These are phyloP conservation scores for Artemia sinica DNA, from an alignment of 2,888 invertebrate genomes.

Conservation along the genomic window DNA sequence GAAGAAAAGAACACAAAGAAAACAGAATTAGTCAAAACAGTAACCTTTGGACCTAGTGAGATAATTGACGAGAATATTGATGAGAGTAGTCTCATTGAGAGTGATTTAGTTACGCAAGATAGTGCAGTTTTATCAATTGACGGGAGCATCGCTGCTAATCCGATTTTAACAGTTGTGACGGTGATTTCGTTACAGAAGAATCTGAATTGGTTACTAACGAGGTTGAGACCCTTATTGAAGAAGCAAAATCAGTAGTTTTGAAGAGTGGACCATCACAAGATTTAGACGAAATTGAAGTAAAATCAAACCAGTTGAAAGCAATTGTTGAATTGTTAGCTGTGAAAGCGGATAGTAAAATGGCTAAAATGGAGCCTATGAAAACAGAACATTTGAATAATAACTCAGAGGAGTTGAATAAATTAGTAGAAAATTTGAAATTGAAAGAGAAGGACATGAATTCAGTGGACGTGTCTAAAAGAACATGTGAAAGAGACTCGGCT, in stretches of 20 bases:
- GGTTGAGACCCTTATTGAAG: background rate
- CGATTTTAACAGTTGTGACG: too few relatives aligned
- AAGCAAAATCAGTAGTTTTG: background rate
- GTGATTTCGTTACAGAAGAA: background rate
- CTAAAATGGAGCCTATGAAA: background rate
- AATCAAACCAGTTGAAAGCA: background rate
- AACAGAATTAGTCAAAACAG: background rate
- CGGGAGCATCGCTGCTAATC: too few relatives aligned
- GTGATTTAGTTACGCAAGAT: background rate
- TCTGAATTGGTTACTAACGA: background rate
- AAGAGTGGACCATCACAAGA: background rate
- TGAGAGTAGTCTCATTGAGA: slow-evolving; percentile 1
- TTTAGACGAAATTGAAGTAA: background rate
- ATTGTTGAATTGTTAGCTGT: background rate
- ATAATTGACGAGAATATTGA: background rate
- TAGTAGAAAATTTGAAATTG: background rate
- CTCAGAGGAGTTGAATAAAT: background rate
- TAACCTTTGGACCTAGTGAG: background rate
- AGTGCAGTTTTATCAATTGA: background rate
- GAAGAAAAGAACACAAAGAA: background rate
- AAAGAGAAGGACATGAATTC: background rate
- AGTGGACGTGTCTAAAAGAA: background rate
- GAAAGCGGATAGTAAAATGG: background rate
- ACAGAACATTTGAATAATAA: background rate
- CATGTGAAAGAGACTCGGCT: slow-evolving; percentile 45